A percentile compares a stretch with the other conserved stretches of the same genome.
These are phyloP conservation scores for Vultur gryphus DNA, from an alignment of 2,797 vertebrate genomes.

Conservation along the genomic window DNA sequence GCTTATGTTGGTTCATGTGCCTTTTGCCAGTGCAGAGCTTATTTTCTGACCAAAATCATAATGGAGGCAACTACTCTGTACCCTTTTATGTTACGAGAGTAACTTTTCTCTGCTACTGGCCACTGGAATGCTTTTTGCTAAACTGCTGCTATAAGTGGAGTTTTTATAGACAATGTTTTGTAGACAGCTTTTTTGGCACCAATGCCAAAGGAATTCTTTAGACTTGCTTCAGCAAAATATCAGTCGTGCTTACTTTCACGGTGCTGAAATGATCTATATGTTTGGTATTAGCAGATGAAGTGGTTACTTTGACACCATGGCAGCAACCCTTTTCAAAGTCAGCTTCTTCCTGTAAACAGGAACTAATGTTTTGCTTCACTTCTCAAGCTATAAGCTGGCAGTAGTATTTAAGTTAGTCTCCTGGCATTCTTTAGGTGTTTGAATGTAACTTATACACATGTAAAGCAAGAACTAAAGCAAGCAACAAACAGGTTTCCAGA, in stretches of 20 bases:
- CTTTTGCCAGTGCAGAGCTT: background rate
- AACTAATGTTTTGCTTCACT: background rate
- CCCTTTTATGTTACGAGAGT: background rate
- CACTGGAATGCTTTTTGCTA: background rate
- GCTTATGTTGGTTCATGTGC: accelerated
- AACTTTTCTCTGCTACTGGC: background rate
- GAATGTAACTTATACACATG: background rate
- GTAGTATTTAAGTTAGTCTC: background rate
- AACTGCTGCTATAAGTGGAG: background rate
- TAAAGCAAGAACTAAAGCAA: background rate
- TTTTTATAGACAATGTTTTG: background rate
- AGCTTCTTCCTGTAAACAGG: background rate
- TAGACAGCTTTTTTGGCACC: background rate
- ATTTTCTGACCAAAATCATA: background rate
- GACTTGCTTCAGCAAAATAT: background rate
- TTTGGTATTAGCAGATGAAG: background rate
- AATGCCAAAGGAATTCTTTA: background rate
- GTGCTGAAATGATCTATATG: background rate
- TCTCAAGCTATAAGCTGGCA: background rate
- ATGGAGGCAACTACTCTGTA: background rate
- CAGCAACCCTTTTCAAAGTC: background rate
- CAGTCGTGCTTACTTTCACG: background rate
- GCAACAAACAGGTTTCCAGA: background rate
- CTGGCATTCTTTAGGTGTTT: background rate
- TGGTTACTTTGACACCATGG: background rate